A percentile compares a stretch with the other conserved stretches of the same genome.
Evolutionary conservation across 2,113 vertebrate species (phyloP).

Genomic region (Ictidomys tridecemlineatus): DNA sequence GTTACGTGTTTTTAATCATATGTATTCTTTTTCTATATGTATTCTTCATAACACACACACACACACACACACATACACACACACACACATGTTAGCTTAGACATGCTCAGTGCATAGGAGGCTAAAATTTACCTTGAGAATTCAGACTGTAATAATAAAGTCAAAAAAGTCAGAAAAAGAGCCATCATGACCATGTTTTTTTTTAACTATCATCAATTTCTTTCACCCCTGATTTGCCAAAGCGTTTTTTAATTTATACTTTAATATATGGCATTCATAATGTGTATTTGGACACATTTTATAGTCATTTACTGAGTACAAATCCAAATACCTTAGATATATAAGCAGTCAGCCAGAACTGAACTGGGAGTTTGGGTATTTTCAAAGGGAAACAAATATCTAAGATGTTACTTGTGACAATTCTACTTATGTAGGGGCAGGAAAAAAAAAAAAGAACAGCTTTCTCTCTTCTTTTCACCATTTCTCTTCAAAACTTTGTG

Average conservation of each 20-base stretch:
- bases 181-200: not conserved
- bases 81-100: not conserved
- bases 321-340: not conserved
- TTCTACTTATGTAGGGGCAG: not conserved
- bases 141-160: not conserved
- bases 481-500: not conserved
- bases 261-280: not conserved
- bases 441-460: not conserved
- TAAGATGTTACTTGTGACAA: not conserved
- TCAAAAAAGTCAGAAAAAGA: not conserved
- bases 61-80: not conserved
- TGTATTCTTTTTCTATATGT: not conserved
- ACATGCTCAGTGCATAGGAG: not conserved
- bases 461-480: not conserved
- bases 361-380: not conserved
- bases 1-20: constrained; percentile 9
- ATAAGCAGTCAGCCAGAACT: not conserved
- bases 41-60: no score
- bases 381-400: not conserved
- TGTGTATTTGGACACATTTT: not conserved
- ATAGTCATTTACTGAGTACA: not conserved
- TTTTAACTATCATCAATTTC: not conserved
- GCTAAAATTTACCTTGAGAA: not conserved
- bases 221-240: not conserved
- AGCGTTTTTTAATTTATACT: not conserved